Conservation (phyloP, 2,888 invertebrate genomes). For the Drosophila falleni region DNA sequence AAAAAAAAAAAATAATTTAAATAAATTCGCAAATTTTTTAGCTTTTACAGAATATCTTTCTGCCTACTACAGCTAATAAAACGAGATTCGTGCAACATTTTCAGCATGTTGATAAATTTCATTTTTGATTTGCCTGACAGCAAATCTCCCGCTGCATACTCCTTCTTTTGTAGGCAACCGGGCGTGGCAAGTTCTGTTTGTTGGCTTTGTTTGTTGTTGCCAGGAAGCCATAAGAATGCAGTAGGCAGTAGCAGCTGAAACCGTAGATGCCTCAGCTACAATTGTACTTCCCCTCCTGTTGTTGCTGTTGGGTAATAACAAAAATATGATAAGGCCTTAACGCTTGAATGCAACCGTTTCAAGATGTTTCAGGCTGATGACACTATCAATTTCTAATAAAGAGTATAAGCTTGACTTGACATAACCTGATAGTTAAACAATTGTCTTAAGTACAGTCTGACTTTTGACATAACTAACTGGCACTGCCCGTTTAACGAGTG, state of each 20-base stretch:
- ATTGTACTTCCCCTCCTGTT: constrained; percentile 19
- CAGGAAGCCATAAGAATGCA: constrained; percentile 51
- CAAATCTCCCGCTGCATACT: constrained; percentile 7
- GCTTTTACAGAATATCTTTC: constrained; percentile 5
- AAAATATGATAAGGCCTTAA: constrained; percentile 61
- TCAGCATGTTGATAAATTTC: constrained; percentile 59
- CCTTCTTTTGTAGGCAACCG: constrained; percentile 44
- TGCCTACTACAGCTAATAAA: not conserved
- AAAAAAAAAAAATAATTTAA: not conserved
- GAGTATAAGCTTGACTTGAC: constrained; percentile 10
- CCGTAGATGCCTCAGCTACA: constrained; percentile 26
- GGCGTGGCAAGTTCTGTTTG: constrained; percentile 44
- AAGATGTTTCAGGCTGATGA: constrained; percentile 37
- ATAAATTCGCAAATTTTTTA: not conserved
- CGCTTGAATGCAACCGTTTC: constrained; percentile 43
- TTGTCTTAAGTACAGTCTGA: constrained; percentile 7
- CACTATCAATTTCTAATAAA: constrained; percentile 40
- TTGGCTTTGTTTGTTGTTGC: constrained; percentile 17
- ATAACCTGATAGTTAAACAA: constrained; percentile 9
- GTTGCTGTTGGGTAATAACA: constrained; percentile 44
- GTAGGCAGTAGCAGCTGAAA: constrained; percentile 51
- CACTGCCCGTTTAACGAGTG: not conserved
- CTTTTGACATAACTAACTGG: not conserved
- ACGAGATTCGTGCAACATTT: constrained; percentile 35
- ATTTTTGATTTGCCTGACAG: constrained; percentile 67